A percentile compares a stretch with the other conserved stretches of the same genome.
These are phyloP conservation scores for Tenthredo distinguenda DNA, from an alignment of 2,888 invertebrate genomes.

Conservation along the genomic window DNA sequence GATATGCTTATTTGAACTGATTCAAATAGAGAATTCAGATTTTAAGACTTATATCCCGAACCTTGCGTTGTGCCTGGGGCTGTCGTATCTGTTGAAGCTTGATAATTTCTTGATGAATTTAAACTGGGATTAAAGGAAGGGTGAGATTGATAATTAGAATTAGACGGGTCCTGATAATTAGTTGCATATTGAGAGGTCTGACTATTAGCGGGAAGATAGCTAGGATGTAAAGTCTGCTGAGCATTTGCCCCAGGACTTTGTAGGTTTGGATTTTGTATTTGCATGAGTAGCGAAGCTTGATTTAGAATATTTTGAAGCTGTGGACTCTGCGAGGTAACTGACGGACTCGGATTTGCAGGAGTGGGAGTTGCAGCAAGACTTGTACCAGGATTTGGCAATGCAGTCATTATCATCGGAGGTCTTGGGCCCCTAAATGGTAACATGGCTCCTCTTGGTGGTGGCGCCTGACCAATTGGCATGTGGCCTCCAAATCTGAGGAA, in stretches of 20 bases:
- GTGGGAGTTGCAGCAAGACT: slow-evolving; percentile 2
- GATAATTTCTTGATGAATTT: slow-evolving; percentile 8
- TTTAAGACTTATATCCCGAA: slow-evolving; percentile 14
- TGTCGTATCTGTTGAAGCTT: slow-evolving; percentile 4
- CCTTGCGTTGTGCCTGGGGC: slow-evolving; percentile 33
- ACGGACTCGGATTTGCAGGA: background rate
- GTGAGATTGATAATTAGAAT: slow-evolving; percentile 19
- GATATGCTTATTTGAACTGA: background rate
- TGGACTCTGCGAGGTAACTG: slow-evolving; percentile 13
- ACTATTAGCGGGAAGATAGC: background rate
- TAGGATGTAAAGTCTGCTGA: slow-evolving; percentile 8
- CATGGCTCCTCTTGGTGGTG: background rate
- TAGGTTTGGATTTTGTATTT: slow-evolving; percentile 23
- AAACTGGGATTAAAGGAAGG: background rate
- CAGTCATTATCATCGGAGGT: background rate
- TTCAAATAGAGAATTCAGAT: background rate
- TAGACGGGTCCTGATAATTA: slow-evolving; percentile 20
- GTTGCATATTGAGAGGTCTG: slow-evolving; percentile 7
- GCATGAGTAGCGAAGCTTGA: slow-evolving; percentile 32
- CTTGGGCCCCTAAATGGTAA: slow-evolving; percentile 28
- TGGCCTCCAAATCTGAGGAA: slow-evolving; percentile 10
- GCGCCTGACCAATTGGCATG: slow-evolving; percentile 28
- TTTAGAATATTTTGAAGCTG: slow-evolving; percentile 42
- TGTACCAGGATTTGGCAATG: background rate
- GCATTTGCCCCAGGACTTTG: background rate